Conservation (phyloP, 2,113 vertebrate species). For the Numida meleagris region DNA sequence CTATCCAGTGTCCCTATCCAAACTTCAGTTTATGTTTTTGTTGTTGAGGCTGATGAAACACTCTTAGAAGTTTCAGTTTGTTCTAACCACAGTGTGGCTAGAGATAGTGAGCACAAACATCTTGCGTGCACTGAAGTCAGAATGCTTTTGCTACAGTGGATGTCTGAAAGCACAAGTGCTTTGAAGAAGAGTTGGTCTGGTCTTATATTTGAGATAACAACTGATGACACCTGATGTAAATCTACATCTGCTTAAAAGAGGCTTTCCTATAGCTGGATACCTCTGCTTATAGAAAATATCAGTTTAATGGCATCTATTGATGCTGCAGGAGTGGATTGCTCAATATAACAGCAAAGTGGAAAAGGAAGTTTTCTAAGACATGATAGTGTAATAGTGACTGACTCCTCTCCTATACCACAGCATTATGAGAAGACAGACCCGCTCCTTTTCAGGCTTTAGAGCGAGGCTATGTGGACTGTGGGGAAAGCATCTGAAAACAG, state of each 20-base stretch:
- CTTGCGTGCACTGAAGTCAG: neutral
- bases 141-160: neutral
- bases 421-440: neutral
- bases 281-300: neutral
- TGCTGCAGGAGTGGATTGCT: neutral
- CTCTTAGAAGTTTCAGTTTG: neutral
- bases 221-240: neutral
- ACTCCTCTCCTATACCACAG: neutral
- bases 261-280: neutral
- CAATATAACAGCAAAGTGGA: fast-evolving
- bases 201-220: neutral
- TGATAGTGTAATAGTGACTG: neutral
- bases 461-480: neutral
- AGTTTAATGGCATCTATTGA: neutral
- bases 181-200: neutral
- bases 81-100: neutral
- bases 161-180: neutral
- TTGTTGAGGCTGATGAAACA: neutral
- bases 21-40: neutral
- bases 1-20: conserved; percentile 9
- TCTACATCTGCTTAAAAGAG: neutral
- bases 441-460: neutral
- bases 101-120: neutral
- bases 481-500: neutral
- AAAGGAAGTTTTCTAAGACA: neutral